A percentile compares a stretch with the other conserved stretches of the same genome.
These are phyloP conservation scores for Alsophila aescularia DNA, from an alignment of 2,888 invertebrate genomes.

Conservation along the genomic window DNA sequence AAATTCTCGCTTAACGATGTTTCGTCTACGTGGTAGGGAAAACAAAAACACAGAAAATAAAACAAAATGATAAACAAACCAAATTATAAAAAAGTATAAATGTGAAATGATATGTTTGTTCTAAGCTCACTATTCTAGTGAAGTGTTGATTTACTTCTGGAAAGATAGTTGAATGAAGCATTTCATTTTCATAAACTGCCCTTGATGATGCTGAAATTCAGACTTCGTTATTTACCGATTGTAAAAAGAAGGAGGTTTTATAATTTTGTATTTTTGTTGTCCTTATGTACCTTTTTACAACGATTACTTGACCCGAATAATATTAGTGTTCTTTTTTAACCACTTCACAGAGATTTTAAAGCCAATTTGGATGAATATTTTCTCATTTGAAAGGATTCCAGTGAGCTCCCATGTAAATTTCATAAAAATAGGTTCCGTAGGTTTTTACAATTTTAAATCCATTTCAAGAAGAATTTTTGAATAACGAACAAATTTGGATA, in stretches of 20 bases:
- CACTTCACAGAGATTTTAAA: too few species aligned
- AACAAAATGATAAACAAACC: slow-evolving; percentile 30
- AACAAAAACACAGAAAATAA: slow-evolving; percentile 39
- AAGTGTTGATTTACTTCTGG: not conserved
- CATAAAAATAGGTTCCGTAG: too few species aligned
- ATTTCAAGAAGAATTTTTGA: too few species aligned
- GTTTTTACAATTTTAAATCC: too few species aligned
- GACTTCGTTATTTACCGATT: not conserved
- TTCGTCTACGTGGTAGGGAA: slow-evolving; percentile 49
- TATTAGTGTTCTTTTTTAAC: too few species aligned
- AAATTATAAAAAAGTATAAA: not conserved
- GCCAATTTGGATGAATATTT: too few species aligned
- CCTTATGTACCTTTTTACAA: too few species aligned
- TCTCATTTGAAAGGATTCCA: too few species aligned
- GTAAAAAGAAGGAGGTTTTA: not conserved
- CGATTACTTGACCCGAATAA: too few species aligned
- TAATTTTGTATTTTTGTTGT: too few species aligned
- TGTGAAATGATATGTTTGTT: slow-evolving; percentile 1
- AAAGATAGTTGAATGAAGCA: not conserved
- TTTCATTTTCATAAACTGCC: not conserved
- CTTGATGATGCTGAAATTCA: slow-evolving; percentile 7
- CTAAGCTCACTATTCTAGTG: not conserved
- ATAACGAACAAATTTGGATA: too few species aligned
- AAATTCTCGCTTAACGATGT: slow-evolving; percentile 63
- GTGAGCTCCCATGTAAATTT: too few species aligned